Conservation (phyloP, 2,888 invertebrate species). For the Leucophora obtusa region DNA sequence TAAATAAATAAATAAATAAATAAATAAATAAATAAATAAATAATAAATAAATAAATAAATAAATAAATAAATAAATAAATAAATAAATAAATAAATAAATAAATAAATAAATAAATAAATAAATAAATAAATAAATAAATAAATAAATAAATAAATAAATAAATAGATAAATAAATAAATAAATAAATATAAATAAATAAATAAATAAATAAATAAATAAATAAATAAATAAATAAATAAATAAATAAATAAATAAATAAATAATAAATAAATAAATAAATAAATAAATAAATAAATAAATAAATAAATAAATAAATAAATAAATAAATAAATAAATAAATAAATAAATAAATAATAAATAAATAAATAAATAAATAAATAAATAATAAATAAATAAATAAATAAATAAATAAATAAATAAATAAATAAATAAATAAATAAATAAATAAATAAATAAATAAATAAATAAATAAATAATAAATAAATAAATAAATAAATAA, state of each 20-base stretch:
- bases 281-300: not conserved
- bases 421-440: not conserved
- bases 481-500: too few relatives aligned
- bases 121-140: not conserved
- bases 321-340: not conserved
- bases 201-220: not conserved
- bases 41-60: not conserved
- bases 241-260: not conserved
- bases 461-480: too few relatives aligned
- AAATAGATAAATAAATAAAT: not conserved
- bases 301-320: not conserved
- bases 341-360: not conserved
- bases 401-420: not conserved
- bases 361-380: not conserved
- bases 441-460: too few relatives aligned
- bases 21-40: not conserved
- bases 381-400: not conserved
- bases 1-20: constrained; percentile 1
- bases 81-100: too few relatives aligned
- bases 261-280: not conserved
- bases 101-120: not conserved
- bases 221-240: not conserved
- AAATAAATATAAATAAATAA: not conserved
- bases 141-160: too few relatives aligned
- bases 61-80: too few relatives aligned